A percentile compares a stretch with the other conserved stretches of the same genome.
Conservation (phyloP, 2,888 invertebrate genomes). For the Salpingus planirostris region DNA sequence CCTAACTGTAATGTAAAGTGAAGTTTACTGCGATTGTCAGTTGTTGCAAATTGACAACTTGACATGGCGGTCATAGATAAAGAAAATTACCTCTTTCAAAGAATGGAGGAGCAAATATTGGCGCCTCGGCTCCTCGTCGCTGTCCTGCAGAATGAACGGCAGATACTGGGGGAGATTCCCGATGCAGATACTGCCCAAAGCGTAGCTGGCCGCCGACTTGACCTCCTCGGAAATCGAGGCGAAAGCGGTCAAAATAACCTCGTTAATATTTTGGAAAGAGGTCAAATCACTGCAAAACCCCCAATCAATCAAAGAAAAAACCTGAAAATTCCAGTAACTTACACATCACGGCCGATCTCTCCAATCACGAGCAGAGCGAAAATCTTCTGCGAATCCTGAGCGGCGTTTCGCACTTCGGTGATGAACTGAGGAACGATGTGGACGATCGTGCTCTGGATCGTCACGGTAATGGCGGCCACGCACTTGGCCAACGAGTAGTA, state of each 20-base stretch:
- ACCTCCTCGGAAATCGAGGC: constrained; percentile 90
- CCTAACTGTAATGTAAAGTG: constrained; percentile 2
- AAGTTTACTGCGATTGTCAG: background rate
- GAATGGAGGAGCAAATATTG: constrained; percentile 96
- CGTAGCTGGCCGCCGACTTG: constrained; percentile 95
- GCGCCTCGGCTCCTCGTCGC: constrained; percentile 85
- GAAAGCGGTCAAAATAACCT: constrained; percentile 79
- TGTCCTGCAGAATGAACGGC: constrained; percentile 89
- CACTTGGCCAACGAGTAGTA: constrained; percentile 96
- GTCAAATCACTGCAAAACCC: constrained; percentile 60
- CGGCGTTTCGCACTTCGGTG: constrained; percentile 61
- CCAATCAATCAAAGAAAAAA: background rate
- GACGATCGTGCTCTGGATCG: constrained; percentile 62
- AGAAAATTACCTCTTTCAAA: constrained; percentile 73
- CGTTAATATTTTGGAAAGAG: constrained; percentile 62
- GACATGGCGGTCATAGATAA: too few relatives aligned
- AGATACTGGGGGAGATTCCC: constrained; percentile 91
- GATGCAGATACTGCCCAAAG: constrained; percentile 90
- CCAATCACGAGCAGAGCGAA: constrained; percentile 93
- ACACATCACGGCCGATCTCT: constrained; percentile 93
- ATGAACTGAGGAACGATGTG: constrained; percentile 58
- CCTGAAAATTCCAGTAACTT: constrained; percentile 37
- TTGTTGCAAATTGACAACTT: too few relatives aligned
- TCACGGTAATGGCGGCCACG: constrained; percentile 85
- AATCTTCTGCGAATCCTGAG: constrained; percentile 74